Evolutionary conservation across 2,113 vertebrate species (phyloP).

Genomic region (Oncorhynchus clarkii): DNA sequence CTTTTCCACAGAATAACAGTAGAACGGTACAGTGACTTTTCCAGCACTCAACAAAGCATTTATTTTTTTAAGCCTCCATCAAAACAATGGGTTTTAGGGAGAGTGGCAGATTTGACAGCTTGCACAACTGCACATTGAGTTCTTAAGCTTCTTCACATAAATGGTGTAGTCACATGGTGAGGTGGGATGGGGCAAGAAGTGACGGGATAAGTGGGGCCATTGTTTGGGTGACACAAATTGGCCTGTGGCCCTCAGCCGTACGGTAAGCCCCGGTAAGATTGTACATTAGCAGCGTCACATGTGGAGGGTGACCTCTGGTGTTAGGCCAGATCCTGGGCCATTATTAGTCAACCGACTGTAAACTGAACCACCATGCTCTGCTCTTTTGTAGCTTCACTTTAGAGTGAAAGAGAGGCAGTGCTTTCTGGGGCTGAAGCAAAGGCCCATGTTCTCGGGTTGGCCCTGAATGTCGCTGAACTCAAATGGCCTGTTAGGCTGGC

Average conservation of each 20-base stretch:
- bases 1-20: background rate
- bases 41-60: slow-evolving; percentile 30
- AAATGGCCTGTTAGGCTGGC: slow-evolving; percentile 34
- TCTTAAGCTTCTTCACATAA: slow-evolving; percentile 51
- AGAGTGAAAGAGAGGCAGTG: background rate
- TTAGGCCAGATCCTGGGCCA: slow-evolving; percentile 10
- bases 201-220: slow-evolving; percentile 52
- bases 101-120: slow-evolving; percentile 50
- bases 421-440: too few relatives aligned
- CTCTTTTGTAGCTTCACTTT: background rate
- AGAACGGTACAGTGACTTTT: background rate
- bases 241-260: slow-evolving; percentile 40
- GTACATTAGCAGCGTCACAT: slow-evolving; percentile 48
- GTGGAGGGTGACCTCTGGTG: slow-evolving; percentile 36
- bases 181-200: slow-evolving; percentile 9
- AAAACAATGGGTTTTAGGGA: slow-evolving; percentile 38
- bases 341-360: too few relatives aligned
- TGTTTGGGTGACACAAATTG: slow-evolving; percentile 69
- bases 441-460: slow-evolving; percentile 22
- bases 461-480: slow-evolving; percentile 17
- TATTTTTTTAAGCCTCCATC: slow-evolving; percentile 31
- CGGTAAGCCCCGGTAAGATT: slow-evolving; percentile 44
- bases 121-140: slow-evolving; percentile 42
- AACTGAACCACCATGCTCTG: too few relatives aligned
- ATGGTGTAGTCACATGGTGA: slow-evolving; percentile 58